phyloP scores from a whole-genome alignment of 2,113 vertebrate species.

The Planiliza haematocheilus region DNA sequence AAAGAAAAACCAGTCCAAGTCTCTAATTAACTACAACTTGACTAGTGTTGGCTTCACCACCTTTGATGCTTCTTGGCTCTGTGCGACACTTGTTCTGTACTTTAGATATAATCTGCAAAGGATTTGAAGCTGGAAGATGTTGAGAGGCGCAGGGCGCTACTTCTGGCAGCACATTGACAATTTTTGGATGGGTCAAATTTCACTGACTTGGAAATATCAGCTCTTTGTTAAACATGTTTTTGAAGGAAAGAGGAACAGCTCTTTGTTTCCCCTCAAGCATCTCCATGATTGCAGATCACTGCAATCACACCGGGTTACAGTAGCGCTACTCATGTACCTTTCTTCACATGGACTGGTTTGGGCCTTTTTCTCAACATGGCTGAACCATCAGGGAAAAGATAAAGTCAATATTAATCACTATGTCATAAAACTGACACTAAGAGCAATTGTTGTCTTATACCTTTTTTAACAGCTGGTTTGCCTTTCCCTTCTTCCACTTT shows the following conservation, averaged over 20 bases:
- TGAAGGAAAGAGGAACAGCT: no score
- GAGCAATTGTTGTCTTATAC: conserved; percentile 9
- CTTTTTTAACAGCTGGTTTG: conserved; percentile 58
- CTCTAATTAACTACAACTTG: not conserved
- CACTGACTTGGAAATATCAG: no score
- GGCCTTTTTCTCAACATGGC: conserved; percentile 24
- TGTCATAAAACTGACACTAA: not conserved
- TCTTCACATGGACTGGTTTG: conserved; percentile 43
- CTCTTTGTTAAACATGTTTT: no score
- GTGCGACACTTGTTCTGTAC: not conserved
- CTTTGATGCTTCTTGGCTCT: not conserved
- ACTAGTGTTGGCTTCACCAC: not conserved
- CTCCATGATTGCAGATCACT: not conserved
- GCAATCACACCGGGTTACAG: not conserved
- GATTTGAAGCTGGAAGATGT: not conserved
- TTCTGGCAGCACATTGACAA: not conserved
- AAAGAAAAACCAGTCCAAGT: no score
- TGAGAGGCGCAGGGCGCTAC: no score
- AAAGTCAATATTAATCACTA: not conserved
- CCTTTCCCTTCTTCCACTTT: conserved; percentile 51
- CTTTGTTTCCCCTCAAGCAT: no score
- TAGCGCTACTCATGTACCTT: conserved; percentile 48
- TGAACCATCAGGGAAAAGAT: conserved; percentile 24
- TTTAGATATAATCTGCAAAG: not conserved
- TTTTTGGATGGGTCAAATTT: not conserved